Percentiles rank a stretch among this genome's conserved stretches.
Evolutionary conservation across 2,797 vertebrate species (phyloP).

Genomic region (Tadarida brasiliensis): DNA sequence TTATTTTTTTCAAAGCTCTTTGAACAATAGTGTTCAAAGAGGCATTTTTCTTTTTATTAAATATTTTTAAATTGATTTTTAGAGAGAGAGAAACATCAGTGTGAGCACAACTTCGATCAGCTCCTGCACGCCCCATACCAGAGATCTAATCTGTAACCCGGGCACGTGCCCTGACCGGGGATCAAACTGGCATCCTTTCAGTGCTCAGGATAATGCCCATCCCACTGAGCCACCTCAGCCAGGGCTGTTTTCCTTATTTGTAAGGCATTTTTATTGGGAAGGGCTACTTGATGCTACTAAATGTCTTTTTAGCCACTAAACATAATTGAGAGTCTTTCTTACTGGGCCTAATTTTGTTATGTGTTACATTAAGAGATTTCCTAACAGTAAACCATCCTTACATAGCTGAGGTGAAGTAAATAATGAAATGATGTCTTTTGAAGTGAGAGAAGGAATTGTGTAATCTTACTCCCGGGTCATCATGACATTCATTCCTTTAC

Average conservation of each 20-base stretch:
- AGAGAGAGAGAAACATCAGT: no score
- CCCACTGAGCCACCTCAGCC: no score
- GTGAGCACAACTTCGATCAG: no score
- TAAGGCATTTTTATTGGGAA: conserved; percentile 1
- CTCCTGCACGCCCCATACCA: no score
- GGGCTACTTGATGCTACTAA: not conserved
- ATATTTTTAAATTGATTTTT: no score
- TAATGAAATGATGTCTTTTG: not conserved
- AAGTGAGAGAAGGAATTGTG: not conserved
- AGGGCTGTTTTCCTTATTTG: conserved; percentile 14
- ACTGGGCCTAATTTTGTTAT: not conserved
- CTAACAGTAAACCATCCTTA: not conserved
- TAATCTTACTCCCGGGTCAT: not conserved
- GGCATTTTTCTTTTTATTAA: no score
- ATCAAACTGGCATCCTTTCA: no score
- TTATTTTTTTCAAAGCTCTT: not conserved
- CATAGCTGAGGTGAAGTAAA: not conserved
- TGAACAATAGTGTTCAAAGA: no score
- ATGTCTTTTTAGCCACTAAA: not conserved
- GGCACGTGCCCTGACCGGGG: no score
- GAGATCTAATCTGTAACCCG: no score
- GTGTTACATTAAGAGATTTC: not conserved
- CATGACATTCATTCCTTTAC: not conserved
- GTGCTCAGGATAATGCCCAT: no score
- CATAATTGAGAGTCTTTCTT: not conserved